Conservation (phyloP, 1,140 invertebrate species). For the Drosophila novamexicana region DNA sequence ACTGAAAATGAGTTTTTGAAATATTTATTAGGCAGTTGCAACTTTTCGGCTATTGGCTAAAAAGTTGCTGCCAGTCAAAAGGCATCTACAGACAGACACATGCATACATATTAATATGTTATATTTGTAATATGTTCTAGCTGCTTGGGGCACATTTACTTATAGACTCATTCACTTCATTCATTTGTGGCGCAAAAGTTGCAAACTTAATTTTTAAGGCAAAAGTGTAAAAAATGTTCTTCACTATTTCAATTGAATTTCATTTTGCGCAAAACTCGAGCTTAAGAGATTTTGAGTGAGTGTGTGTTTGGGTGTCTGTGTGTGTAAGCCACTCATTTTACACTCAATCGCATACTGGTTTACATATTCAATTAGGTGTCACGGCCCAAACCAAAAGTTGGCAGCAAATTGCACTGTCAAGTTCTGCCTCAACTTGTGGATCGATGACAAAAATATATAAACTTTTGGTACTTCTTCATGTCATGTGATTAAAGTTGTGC, state of each 20-base stretch:
- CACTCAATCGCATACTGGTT: constrained; percentile 72
- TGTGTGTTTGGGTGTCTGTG: constrained; percentile 1
- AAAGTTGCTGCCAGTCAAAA: constrained; percentile 19
- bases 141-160: constrained; percentile 16
- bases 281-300: constrained; percentile 6
- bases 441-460: constrained; percentile 70
- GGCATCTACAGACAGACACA: not conserved
- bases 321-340: constrained; percentile 61
- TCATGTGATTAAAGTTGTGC: constrained; percentile 79
- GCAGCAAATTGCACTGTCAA: constrained; percentile 48
- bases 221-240: constrained; percentile 38
- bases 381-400: constrained; percentile 27
- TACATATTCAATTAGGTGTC: constrained; percentile 78
- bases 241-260: constrained; percentile 29
- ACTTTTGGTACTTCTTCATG: constrained; percentile 67
- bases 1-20: constrained; percentile 35
- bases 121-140: constrained; percentile 21
- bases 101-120: not conserved
- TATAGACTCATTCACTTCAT: constrained; percentile 51
- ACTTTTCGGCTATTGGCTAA: constrained; percentile 27
- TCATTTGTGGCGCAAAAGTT: constrained; percentile 66
- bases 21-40: constrained; percentile 42
- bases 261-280: constrained; percentile 27
- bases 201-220: constrained; percentile 60
- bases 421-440: constrained; percentile 51